Evolutionary conservation across 2,888 invertebrate species (phyloP), one percentile per base, ranked within the genome.

Genomic region (Clostera curtula): DNA sequence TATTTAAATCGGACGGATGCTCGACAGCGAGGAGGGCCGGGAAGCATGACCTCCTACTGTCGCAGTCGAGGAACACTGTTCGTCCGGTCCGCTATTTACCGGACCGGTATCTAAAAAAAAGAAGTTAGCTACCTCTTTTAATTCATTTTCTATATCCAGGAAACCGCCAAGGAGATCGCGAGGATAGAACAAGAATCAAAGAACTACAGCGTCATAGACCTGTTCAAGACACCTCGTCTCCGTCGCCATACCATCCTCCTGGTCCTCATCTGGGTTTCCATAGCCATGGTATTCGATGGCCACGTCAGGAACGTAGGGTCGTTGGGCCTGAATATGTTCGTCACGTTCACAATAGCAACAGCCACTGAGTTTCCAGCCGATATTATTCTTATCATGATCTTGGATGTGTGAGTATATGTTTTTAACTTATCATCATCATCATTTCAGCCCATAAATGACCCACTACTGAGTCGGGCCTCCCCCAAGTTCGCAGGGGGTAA

Each of bases 281-380:
- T 93, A 15, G 92, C 93, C 0, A 75, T 95, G 72, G 93, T 93
- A 0, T 94, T 95, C 62, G 94, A 95, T 57, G 94, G 94, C 0
- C 95, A 96, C 60, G 94, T 95, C 8, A 85, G 95, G 49, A 95
- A 95, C 56, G 94, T 95, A 0, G 92, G 93, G 2, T 90, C 92
- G 5, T 71, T 95, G 17, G 93, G 93, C 0, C 70, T 93, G 41
- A 90, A 93, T 51, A 87, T 94, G 41, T 95, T 93, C 59, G 63
- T 93, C 28, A 94, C 94, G 0, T 95, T 95, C 61, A 93, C 93
- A 0, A 85, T 93, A 1, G 94, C 95, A 0, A 90, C 91, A 0
- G 90, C 90, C 1, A 93, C 94, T 0, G 94, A 95, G 63, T 86
- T 94, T 22, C 95, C 95, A 0, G 95, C 94, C 1, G 95, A 94